Conservation (phyloP, 2,797 vertebrate species). For the Heliangelus exortis region DNA sequence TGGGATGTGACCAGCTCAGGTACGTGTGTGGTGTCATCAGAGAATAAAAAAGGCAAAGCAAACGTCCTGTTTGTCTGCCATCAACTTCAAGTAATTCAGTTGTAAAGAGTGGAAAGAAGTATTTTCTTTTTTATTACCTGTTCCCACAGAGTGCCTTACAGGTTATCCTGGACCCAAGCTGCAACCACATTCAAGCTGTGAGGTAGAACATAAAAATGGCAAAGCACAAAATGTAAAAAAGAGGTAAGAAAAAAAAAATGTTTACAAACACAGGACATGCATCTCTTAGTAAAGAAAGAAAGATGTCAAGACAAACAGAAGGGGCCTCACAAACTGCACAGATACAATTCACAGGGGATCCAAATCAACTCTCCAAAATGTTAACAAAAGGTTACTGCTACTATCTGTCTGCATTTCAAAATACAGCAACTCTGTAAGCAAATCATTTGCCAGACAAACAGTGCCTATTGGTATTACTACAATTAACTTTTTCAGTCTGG, state of each 20-base stretch:
- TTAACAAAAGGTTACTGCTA: background rate
- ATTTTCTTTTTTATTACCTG: background rate
- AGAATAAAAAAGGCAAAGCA: background rate
- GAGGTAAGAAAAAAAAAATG: background rate
- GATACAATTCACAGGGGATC: background rate
- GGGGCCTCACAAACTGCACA: background rate
- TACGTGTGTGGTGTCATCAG: accelerated
- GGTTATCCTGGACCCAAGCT: background rate
- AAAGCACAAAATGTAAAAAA: background rate
- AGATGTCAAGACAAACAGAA: background rate
- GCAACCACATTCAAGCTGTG: background rate
- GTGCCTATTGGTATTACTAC: accelerated
- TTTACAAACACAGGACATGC: background rate
- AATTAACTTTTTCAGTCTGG: background rate
- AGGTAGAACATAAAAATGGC: background rate
- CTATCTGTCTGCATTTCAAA: background rate
- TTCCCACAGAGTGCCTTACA: background rate
- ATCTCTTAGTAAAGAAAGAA: background rate
- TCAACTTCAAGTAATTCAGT: background rate
- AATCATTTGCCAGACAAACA: background rate
- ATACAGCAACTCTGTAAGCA: background rate
- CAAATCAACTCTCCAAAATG: background rate
- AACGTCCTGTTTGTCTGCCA: background rate
- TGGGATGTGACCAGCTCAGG: background rate
- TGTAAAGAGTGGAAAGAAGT: background rate